phyloP scores from a whole-genome alignment of 2,797 vertebrate genomes.

The Hypotaenidia philippensis region DNA sequence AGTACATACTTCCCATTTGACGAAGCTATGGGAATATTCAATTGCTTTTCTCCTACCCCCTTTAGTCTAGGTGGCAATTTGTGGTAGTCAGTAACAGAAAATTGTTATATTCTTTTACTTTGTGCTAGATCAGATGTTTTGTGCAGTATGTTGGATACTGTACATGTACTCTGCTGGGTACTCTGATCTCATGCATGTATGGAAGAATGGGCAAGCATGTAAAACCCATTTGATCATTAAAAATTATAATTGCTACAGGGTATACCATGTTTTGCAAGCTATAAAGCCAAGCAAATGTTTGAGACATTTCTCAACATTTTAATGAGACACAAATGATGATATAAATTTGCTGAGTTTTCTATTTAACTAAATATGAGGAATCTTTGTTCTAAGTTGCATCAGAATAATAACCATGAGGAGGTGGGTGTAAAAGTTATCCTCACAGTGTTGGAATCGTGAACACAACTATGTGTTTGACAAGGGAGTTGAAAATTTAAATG shows the following conservation, averaged over 20 bases:
- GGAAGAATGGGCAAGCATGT: neutral
- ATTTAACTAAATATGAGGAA: neutral
- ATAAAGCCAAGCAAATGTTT: neutral
- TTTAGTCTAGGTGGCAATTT: neutral
- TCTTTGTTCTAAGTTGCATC: neutral
- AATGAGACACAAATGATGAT: neutral
- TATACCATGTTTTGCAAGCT: neutral
- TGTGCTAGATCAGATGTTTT: neutral
- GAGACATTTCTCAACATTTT: neutral
- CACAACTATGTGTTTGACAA: neutral
- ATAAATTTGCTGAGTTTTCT: neutral
- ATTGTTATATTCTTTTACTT: neutral
- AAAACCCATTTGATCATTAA: neutral
- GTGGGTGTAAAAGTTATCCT: neutral
- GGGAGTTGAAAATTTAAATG: neutral
- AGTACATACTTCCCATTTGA: fast-evolving
- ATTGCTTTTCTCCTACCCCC: neutral
- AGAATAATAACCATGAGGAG: neutral
- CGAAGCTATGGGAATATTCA: neutral
- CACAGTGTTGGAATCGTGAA: neutral
- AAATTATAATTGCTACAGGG: neutral
- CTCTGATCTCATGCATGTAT: neutral
- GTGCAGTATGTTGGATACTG: neutral
- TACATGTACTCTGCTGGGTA: neutral
- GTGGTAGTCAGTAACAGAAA: neutral